Conservation (phyloP, 2,113 vertebrate genomes). For the Piaya cayana region DNA sequence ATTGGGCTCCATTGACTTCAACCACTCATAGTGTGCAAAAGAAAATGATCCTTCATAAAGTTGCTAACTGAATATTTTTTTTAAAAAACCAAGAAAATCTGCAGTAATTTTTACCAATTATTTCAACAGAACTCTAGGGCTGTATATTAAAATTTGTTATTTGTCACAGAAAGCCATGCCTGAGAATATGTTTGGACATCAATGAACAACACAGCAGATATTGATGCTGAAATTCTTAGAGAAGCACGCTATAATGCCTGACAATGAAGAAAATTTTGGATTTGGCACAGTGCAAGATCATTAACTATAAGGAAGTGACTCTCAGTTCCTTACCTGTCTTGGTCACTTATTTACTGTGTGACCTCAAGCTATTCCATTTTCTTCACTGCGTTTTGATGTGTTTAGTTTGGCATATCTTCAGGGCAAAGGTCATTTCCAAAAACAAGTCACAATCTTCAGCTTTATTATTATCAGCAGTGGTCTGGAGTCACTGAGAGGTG, state of each 20-base stretch:
- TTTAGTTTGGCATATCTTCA: background rate
- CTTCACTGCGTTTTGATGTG: background rate
- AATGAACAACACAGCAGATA: background rate
- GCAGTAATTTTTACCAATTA: background rate
- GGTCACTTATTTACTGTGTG: background rate
- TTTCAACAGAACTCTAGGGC: background rate
- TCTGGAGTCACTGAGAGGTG: background rate
- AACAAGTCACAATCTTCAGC: background rate
- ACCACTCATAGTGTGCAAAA: background rate
- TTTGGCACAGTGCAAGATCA: background rate
- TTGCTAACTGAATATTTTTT: background rate
- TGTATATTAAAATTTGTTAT: background rate
- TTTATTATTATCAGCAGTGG: background rate
- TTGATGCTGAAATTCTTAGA: background rate
- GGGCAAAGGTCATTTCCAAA: background rate
- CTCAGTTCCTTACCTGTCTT: background rate
- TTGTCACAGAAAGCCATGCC: background rate
- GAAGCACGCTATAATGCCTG: background rate
- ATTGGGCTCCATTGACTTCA: background rate
- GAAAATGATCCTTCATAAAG: background rate
- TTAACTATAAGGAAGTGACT: background rate
- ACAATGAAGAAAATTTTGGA: background rate
- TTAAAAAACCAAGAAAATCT: background rate
- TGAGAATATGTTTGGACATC: background rate
- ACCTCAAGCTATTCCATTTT: background rate